Conservation (phyloP, 1,140 invertebrate genomes). For the Heliconius melpomene region DNA sequence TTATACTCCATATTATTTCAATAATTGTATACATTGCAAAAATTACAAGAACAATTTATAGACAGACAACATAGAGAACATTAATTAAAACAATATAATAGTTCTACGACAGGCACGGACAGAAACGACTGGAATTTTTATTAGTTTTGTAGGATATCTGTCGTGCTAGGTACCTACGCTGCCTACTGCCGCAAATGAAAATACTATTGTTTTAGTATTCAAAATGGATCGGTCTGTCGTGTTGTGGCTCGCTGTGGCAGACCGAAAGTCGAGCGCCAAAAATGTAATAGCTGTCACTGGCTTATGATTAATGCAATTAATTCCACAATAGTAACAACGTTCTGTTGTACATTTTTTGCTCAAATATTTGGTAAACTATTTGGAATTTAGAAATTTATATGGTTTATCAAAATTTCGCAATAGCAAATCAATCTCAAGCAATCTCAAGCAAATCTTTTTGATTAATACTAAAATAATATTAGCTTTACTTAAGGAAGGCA, state of each 20-base stretch:
- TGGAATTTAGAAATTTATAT: not conserved
- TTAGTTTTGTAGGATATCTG: not conserved
- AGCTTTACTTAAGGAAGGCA: too few relatives aligned
- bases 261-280: slow-evolving; percentile 79
- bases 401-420: too few relatives aligned
- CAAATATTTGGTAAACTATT: slow-evolving; percentile 4
- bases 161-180: slow-evolving; percentile 32
- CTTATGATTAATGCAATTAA: slow-evolving; percentile 79
- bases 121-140: not conserved
- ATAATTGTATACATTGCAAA: not conserved
- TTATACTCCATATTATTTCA: not conserved
- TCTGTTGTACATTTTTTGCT: slow-evolving; percentile 52
- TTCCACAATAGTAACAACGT: slow-evolving; percentile 71
- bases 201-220: slow-evolving; percentile 60
- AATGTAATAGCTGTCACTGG: slow-evolving; percentile 80
- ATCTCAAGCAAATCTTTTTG: too few relatives aligned
- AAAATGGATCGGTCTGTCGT: slow-evolving; percentile 60
- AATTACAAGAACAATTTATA: not conserved
- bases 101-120: not conserved
- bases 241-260: slow-evolving; percentile 47
- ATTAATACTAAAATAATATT: too few relatives aligned
- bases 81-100: not conserved
- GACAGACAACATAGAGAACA: not conserved
- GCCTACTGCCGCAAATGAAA: slow-evolving; percentile 45
- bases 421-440: too few relatives aligned